phyloP scores from a whole-genome alignment of 1,140 invertebrate genomes.

The Lasioglossum baleicum region DNA sequence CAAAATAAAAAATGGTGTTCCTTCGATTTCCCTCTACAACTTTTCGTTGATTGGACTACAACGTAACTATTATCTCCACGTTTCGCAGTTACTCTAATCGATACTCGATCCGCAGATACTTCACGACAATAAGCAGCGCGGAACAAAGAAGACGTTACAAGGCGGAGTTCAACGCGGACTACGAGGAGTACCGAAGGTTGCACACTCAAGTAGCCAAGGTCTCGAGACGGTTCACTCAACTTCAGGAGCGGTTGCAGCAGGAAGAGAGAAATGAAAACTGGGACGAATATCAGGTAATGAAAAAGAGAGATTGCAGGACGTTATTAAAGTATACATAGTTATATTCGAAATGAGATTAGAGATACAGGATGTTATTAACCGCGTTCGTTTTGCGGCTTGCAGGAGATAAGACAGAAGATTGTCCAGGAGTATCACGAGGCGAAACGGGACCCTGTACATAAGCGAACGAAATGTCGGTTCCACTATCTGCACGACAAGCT shows the following conservation, averaged over 20 bases:
- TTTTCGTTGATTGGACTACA: too few species aligned
- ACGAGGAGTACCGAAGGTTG: conserved; percentile 89
- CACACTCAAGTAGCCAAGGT: conserved; percentile 89
- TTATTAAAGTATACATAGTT: too few species aligned
- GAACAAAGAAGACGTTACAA: conserved; percentile 92
- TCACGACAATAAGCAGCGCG: conserved; percentile 86
- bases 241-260: conserved; percentile 85
- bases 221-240: conserved; percentile 86
- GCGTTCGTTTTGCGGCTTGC: conserved; percentile 2
- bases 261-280: conserved; percentile 74
- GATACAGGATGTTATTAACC: too few species aligned
- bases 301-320: too few species aligned
- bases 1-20: too few species aligned
- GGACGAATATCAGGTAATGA: conserved; percentile 78
- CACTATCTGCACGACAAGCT: conserved; percentile 94
- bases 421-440: conserved; percentile 89
- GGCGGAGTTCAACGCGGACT: conserved; percentile 91
- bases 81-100: too few species aligned
- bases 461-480: conserved; percentile 87
- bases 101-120: conserved; percentile 83
- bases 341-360: too few species aligned
- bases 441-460: conserved; percentile 87
- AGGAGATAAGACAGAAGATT: conserved; percentile 88
- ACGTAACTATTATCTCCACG: neutral
- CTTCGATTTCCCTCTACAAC: too few species aligned